These are phyloP conservation scores for Atrichornis clamosus DNA, from an alignment of 2,113 vertebrate genomes.

Conservation along the genomic window DNA sequence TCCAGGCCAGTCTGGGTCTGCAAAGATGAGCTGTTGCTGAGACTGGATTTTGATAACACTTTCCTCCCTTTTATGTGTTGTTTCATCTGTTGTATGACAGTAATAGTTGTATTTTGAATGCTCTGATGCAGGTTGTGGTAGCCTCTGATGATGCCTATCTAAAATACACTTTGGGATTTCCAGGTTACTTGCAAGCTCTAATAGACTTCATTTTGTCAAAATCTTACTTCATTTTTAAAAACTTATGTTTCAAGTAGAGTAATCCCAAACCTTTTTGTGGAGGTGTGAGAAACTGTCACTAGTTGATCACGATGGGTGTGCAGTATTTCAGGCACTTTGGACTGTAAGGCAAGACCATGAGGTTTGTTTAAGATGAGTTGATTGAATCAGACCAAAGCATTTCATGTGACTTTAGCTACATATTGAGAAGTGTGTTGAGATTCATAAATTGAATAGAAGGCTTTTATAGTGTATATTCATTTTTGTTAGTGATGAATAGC, in stretches of 20 bases:
- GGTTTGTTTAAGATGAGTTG: background rate
- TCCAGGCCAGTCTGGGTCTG: background rate
- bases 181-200: background rate
- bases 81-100: background rate
- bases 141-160: background rate
- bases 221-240: background rate
- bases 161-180: background rate
- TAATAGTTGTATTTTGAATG: background rate
- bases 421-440: background rate
- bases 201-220: background rate
- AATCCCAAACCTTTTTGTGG: background rate
- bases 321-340: background rate
- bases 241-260: background rate
- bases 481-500: background rate
- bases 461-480: background rate
- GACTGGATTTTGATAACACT: background rate
- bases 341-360: background rate
- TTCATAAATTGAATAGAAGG: background rate
- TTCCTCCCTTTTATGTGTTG: rapidly evolving
- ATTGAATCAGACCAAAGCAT: background rate
- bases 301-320: background rate
- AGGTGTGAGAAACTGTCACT: background rate
- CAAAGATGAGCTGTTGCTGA: background rate
- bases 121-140: background rate
- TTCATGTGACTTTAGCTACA: background rate